Evolutionary conservation across 2,888 invertebrate genomes (phyloP).

Genomic region (Athalia cordata): DNA sequence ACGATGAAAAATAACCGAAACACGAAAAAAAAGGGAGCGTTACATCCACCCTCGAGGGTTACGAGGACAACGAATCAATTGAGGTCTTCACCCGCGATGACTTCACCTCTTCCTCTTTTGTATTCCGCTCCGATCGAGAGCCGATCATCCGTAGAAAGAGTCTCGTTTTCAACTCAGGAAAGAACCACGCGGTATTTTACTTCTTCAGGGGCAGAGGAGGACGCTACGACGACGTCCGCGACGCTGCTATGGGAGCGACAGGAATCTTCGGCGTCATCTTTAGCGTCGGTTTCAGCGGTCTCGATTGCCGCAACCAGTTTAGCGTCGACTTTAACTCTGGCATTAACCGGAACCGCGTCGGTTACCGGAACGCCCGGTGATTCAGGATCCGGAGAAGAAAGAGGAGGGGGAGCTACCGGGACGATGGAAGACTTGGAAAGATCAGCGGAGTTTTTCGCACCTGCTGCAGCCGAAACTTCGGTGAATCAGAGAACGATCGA

Average conservation of each 20-base stretch:
- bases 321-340: neutral
- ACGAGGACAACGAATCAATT: slow-evolving; percentile 68
- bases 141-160: too few species aligned
- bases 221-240: slow-evolving; percentile 70
- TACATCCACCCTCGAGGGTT: slow-evolving; percentile 72
- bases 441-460: too few species aligned
- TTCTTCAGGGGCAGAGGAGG: too few species aligned
- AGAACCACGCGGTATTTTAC: too few species aligned
- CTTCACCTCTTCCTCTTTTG: slow-evolving; percentile 58
- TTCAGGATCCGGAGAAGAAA: too few species aligned
- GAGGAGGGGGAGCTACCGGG: too few species aligned
- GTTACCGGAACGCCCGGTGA: neutral
- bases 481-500: too few species aligned
- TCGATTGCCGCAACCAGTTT: neutral
- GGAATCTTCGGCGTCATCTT: neutral
- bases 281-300: neutral
- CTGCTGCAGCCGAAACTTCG: too few species aligned
- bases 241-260: slow-evolving; percentile 66
- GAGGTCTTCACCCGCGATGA: slow-evolving; percentile 70
- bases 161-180: too few species aligned
- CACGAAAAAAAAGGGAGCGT: too few species aligned
- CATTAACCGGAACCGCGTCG: neutral
- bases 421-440: too few species aligned
- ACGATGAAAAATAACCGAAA: too few species aligned
- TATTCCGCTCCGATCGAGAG: slow-evolving; percentile 70